Evolutionary conservation across 1,140 invertebrate genomes (phyloP).

Genomic region (Cyphomyrmex costatus): DNA sequence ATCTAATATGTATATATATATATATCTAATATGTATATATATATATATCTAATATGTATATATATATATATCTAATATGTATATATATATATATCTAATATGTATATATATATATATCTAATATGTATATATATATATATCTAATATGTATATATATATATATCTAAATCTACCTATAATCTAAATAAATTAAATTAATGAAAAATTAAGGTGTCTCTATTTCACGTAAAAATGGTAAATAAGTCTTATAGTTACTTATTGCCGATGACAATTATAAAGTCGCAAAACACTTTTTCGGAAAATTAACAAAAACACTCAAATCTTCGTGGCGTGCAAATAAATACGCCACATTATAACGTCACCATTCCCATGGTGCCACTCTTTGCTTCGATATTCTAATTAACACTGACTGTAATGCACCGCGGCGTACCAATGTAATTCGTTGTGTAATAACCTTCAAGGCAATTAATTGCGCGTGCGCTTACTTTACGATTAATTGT

Average conservation of each 20-base stretch:
- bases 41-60: no score
- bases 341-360: slow-evolving; percentile 47
- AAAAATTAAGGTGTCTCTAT: not conserved
- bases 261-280: slow-evolving; percentile 24
- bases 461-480: slow-evolving; percentile 48
- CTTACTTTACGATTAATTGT: slow-evolving; percentile 59
- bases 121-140: no score
- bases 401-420: slow-evolving; percentile 55
- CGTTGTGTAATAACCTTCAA: slow-evolving; percentile 53
- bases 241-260: slow-evolving; percentile 8
- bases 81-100: no score
- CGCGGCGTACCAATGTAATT: slow-evolving; percentile 43
- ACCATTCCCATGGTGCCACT: slow-evolving; percentile 37
- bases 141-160: no score
- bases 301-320: slow-evolving; percentile 35
- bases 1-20: no score
- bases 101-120: no score
- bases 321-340: slow-evolving; percentile 32
- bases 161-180: no score
- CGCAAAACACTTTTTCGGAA: not conserved
- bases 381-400: slow-evolving; percentile 57
- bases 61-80: no score
- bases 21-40: no score
- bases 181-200: not conserved
- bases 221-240: not conserved